phyloP scores from a whole-genome alignment of 2,888 invertebrate genomes.

The Priocnemis perturbator region DNA sequence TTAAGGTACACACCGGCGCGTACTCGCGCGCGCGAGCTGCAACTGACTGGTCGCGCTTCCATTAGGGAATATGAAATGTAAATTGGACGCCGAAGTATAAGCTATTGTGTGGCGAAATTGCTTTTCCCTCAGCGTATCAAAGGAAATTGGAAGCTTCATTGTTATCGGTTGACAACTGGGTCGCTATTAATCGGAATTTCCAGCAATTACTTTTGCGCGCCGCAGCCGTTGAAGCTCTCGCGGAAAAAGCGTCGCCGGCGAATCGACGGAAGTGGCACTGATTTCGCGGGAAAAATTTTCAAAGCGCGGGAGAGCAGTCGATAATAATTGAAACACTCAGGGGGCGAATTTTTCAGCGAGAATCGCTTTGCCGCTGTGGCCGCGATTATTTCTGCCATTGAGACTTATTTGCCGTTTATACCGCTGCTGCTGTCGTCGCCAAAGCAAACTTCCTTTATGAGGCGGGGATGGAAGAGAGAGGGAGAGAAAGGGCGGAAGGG shows the following conservation, averaged over 20 bases:
- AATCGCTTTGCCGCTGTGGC: not conserved
- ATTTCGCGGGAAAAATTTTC: not conserved
- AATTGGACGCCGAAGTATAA: slow-evolving; percentile 21
- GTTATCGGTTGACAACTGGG: slow-evolving; percentile 12
- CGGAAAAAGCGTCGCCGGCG: not conserved
- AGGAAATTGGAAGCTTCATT: slow-evolving; percentile 11
- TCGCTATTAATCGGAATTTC: slow-evolving; percentile 18
- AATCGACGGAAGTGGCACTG: slow-evolving; percentile 1
- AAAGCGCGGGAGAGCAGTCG: too few species aligned
- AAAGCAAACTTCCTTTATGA: too few species aligned
- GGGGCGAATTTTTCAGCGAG: not conserved
- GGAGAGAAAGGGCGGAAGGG: too few species aligned
- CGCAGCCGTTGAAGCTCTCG: too few species aligned
- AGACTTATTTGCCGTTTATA: too few species aligned
- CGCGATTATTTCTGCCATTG: too few species aligned
- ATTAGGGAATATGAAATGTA: slow-evolving; percentile 22
- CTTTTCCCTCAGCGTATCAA: slow-evolving; percentile 13
- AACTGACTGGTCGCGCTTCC: slow-evolving; percentile 1
- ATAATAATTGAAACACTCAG: too few species aligned
- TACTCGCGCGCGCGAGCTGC: not conserved
- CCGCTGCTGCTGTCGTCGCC: too few species aligned
- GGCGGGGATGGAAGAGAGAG: too few species aligned
- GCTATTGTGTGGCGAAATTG: slow-evolving; percentile 22
- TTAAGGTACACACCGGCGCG: too few species aligned
- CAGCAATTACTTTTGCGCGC: slow-evolving; percentile 23